Conservation (phyloP, 2,888 invertebrate species). For the Drosophila atripex region DNA sequence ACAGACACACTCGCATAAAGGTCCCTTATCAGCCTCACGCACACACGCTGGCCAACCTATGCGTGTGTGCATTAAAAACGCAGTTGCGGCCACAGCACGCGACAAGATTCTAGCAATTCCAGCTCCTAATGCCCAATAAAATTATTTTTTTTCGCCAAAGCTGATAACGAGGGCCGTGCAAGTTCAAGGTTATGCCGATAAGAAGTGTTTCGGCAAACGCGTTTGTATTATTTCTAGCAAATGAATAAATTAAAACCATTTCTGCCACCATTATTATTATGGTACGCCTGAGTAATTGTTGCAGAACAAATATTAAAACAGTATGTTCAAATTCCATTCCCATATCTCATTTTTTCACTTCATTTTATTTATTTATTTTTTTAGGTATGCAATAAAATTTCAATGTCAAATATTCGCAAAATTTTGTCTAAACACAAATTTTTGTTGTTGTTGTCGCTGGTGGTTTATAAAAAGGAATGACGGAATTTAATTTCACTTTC, state of each 20-base stretch:
- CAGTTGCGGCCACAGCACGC: conserved; percentile 32
- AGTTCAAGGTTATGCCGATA: conserved; percentile 63
- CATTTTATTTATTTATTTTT: conserved; percentile 25
- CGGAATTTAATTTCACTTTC: conserved; percentile 63
- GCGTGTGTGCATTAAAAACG: conserved; percentile 34
- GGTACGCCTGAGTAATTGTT: not conserved
- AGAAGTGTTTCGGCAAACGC: conserved; percentile 3
- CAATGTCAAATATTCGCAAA: conserved; percentile 66
- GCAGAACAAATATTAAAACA: conserved; percentile 44
- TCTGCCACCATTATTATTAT: not conserved
- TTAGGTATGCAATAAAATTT: conserved; percentile 46
- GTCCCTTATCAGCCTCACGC: conserved; percentile 51
- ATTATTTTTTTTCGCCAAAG: conserved; percentile 2
- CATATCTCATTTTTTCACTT: conserved; percentile 36
- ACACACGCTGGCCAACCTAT: conserved; percentile 38
- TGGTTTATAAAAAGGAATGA: conserved; percentile 58
- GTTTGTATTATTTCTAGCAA: not conserved
- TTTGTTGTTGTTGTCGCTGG: conserved; percentile 6
- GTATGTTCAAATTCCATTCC: conserved; percentile 41
- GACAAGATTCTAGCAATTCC: conserved; percentile 27
- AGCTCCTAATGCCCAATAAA: not conserved
- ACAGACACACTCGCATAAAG: conserved; percentile 33
- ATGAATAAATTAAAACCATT: too few species aligned
- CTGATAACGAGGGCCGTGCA: conserved; percentile 48
- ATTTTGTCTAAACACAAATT: conserved; percentile 38